Conservation (phyloP, 2,888 invertebrate species). For the Hypomecis punctinalis region DNA sequence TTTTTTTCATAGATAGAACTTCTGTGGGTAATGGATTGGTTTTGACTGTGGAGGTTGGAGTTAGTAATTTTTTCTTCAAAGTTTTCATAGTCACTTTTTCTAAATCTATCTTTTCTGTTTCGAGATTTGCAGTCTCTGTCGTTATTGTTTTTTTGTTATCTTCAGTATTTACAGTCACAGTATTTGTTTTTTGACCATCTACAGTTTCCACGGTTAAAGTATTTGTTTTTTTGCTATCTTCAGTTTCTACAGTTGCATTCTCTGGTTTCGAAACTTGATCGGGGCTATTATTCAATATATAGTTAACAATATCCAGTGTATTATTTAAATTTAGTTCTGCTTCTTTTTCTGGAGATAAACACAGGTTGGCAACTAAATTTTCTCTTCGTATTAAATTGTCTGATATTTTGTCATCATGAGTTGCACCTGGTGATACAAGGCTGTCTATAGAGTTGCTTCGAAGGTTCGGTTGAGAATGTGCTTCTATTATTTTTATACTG, state of each 20-base stretch:
- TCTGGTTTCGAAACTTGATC: constrained; percentile 13
- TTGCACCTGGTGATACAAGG: constrained; percentile 27
- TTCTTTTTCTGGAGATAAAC: constrained; percentile 45
- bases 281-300: constrained; percentile 62
- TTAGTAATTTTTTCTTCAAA: background rate
- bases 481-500: constrained; percentile 66
- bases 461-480: constrained; percentile 67
- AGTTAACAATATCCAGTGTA: constrained; percentile 65
- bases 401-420: constrained; percentile 47
- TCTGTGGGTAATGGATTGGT: constrained; percentile 3
- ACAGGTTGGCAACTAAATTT: constrained; percentile 57
- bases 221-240: constrained; percentile 19
- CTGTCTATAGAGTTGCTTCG: constrained; percentile 30
- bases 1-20: constrained; percentile 4
- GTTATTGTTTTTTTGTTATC: no score
- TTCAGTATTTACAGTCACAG: background rate
- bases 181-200: constrained; percentile 16
- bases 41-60: no score
- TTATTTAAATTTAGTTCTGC: constrained; percentile 58
- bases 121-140: no score
- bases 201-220: background rate
- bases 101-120: no score
- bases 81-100: no score
- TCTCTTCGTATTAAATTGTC: constrained; percentile 69
- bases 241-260: background rate